These are phyloP conservation scores for Periplaneta americana DNA, from an alignment of 1,140 invertebrate genomes.

Conservation along the genomic window DNA sequence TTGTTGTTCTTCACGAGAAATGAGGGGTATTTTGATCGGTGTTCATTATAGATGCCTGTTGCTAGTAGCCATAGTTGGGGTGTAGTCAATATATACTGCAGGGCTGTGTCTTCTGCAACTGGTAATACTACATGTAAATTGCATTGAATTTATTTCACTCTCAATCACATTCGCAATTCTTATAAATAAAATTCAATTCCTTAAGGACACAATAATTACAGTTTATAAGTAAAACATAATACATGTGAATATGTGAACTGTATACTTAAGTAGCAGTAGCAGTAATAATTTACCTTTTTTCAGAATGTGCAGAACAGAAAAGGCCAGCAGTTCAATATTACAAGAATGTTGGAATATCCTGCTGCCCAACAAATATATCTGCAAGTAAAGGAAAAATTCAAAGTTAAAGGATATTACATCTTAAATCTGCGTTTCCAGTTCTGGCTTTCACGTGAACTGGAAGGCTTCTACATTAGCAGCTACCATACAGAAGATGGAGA, in stretches of 20 bases:
- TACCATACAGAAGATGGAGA: slow-evolving; percentile 69
- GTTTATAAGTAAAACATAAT: background rate
- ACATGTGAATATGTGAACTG: background rate
- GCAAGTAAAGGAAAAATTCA: slow-evolving; percentile 71
- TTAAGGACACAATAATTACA: no score
- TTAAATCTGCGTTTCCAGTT: slow-evolving; percentile 80
- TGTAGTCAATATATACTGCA: no score
- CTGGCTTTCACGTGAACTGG: slow-evolving; percentile 68
- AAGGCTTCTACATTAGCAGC: slow-evolving; percentile 90
- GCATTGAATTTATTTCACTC: no score
- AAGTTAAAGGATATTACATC: slow-evolving; percentile 73
- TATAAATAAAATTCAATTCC: no score
- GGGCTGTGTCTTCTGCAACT: no score
- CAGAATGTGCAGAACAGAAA: slow-evolving; percentile 65
- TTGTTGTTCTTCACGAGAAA: no score
- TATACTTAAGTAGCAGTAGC: no score
- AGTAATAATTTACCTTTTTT: background rate
- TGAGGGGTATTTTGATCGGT: no score
- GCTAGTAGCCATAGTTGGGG: no score
- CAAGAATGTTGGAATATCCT: slow-evolving; percentile 71
- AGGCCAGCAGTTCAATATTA: slow-evolving; percentile 64
- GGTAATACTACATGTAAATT: no score
- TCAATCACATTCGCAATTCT: no score
- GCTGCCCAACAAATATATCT: slow-evolving; percentile 82
- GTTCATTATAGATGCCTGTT: no score